phyloP scores from a whole-genome alignment of 2,888 invertebrate species.

The Epistrophella euchroma region DNA sequence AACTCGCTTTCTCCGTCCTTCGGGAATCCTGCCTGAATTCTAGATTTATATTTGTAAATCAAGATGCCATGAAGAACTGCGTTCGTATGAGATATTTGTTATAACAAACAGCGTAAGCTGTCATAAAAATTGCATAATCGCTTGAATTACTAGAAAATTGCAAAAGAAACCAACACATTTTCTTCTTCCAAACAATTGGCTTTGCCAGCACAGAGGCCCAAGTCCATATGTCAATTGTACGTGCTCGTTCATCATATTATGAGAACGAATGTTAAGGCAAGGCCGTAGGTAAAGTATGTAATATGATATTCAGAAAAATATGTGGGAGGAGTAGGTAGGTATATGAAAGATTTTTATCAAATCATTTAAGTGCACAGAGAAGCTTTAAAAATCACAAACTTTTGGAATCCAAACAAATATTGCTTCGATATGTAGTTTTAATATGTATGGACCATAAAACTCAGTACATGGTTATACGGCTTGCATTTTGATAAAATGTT shows the following conservation, averaged over 20 bases:
- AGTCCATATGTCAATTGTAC: slow-evolving; percentile 56
- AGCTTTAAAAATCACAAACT: too few relatives aligned
- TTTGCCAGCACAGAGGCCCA: slow-evolving; percentile 13
- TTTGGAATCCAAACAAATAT: too few relatives aligned
- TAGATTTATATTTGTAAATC: slow-evolving; percentile 10
- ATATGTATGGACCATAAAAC: too few relatives aligned
- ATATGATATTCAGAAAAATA: background rate
- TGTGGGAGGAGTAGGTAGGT: background rate
- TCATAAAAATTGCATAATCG: slow-evolving; percentile 40
- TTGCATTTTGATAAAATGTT: too few relatives aligned
- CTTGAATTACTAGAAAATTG: slow-evolving; percentile 20
- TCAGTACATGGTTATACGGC: too few relatives aligned
- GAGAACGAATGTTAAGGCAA: background rate
- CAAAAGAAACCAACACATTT: slow-evolving; percentile 7
- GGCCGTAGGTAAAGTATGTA: background rate
- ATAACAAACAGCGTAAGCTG: slow-evolving; percentile 25
- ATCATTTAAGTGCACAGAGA: too few relatives aligned
- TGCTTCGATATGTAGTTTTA: too few relatives aligned
- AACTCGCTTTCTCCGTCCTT: background rate
- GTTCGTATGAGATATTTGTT: background rate
- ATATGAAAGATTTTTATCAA: background rate
- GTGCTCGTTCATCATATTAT: slow-evolving; percentile 56
- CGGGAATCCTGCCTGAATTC: background rate
- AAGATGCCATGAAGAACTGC: slow-evolving; percentile 1
- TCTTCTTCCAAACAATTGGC: slow-evolving; percentile 36